Conservation (phyloP, 2,797 vertebrate species). For the Perdix hodgsoniae region DNA sequence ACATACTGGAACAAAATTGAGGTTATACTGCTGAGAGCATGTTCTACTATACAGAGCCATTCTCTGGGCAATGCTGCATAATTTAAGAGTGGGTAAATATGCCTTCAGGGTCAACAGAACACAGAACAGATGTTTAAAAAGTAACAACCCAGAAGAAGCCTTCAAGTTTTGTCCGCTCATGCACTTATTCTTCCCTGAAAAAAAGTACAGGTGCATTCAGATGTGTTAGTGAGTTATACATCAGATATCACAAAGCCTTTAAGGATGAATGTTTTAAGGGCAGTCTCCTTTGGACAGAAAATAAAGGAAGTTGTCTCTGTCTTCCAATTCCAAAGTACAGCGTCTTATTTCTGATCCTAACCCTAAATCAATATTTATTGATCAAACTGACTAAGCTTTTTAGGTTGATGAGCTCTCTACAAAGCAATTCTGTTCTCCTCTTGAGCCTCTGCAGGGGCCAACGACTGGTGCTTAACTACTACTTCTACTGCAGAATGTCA, state of each 20-base stretch:
- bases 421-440: constrained; percentile 54
- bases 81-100: constrained; percentile 61
- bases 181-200: neutral
- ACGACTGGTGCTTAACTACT: constrained; percentile 67
- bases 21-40: constrained; percentile 39
- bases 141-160: constrained; percentile 1
- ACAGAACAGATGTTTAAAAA: constrained; percentile 27
- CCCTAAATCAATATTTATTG: constrained; percentile 62
- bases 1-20: neutral
- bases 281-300: constrained; percentile 40
- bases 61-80: constrained; percentile 75
- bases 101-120: constrained; percentile 56
- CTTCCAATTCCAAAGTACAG: constrained; percentile 65
- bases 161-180: constrained; percentile 23
- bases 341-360: constrained; percentile 67
- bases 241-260: constrained; percentile 23
- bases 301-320: constrained; percentile 52
- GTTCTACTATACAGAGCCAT: constrained; percentile 66
- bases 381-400: constrained; percentile 67
- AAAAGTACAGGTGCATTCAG: constrained; percentile 18
- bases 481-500: constrained; percentile 40
- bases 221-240: neutral
- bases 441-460: constrained; percentile 64
- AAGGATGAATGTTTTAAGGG: constrained; percentile 26
- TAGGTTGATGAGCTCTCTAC: constrained; percentile 30